Conservation (phyloP, 2,113 vertebrate genomes). For the Semnornis frantzii region DNA sequence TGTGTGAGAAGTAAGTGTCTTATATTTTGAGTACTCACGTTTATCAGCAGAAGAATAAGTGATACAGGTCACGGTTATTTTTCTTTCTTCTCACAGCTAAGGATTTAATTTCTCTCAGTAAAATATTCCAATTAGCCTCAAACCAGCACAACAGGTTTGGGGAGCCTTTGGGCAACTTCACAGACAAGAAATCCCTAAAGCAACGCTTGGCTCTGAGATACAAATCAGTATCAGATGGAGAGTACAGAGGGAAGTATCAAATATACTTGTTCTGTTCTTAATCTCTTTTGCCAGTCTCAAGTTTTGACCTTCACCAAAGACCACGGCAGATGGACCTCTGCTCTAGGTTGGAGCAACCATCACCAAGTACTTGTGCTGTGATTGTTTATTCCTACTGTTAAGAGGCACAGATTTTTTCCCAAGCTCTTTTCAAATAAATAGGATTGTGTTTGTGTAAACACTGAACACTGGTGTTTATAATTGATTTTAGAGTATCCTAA, state of each 20-base stretch:
- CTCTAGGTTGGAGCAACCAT: neutral
- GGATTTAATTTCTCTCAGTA: too few species aligned
- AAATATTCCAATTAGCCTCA: too few species aligned
- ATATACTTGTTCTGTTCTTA: neutral
- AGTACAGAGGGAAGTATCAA: neutral
- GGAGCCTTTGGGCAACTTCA: neutral
- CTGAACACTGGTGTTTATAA: neutral
- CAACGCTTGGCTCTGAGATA: neutral
- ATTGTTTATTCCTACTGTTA: neutral
- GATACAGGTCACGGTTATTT: too few species aligned
- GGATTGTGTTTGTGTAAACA: neutral
- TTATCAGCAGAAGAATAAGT: too few species aligned
- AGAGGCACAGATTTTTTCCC: neutral
- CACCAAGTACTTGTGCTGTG: neutral
- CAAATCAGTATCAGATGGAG: neutral
- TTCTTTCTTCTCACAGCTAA: too few species aligned
- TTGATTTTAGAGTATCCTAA: constrained; percentile 11
- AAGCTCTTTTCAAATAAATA: constrained; percentile 2
- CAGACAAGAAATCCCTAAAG: neutral
- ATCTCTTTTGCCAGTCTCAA: neutral
- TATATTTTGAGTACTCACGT: too few species aligned
- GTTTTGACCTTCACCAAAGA: neutral
- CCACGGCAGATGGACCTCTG: neutral
- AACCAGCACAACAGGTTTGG: neutral
- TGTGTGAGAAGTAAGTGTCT: too few species aligned